A percentile compares a stretch with the other conserved stretches of the same genome.
phyloP scores from a whole-genome alignment of 2,888 invertebrate genomes.

The Lepidochitona cinerea region DNA sequence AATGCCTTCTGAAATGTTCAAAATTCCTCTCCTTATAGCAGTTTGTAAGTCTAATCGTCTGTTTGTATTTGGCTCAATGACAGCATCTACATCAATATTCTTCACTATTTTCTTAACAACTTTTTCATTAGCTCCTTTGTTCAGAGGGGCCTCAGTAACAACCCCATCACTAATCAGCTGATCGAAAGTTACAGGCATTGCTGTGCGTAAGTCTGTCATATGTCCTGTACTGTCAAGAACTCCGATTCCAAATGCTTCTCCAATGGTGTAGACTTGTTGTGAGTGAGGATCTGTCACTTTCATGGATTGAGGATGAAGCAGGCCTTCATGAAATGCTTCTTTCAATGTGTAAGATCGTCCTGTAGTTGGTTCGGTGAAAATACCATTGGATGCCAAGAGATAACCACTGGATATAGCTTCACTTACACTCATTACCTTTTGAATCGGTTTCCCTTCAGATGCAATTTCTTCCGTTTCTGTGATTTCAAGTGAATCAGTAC shows the following conservation, averaged over 20 bases:
- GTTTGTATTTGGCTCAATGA: slow-evolving; percentile 50
- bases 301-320: slow-evolving; percentile 52
- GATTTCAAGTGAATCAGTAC: slow-evolving; percentile 48
- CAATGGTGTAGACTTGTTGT: slow-evolving; percentile 76
- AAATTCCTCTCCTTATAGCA: slow-evolving; percentile 54
- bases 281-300: slow-evolving; percentile 35
- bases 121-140: slow-evolving; percentile 36
- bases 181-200: slow-evolving; percentile 34
- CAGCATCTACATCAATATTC: slow-evolving; percentile 50
- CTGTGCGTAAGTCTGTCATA: slow-evolving; percentile 31
- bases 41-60: slow-evolving; percentile 41
- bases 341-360: slow-evolving; percentile 85
- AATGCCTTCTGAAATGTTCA: slow-evolving; percentile 76
- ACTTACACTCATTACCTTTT: slow-evolving; percentile 47
- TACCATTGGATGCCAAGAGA: slow-evolving; percentile 83
- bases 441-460: slow-evolving; percentile 15
- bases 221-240: slow-evolving; percentile 50
- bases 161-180: slow-evolving; percentile 64
- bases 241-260: slow-evolving; percentile 79
- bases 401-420: slow-evolving; percentile 75
- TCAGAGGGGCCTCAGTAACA: slow-evolving; percentile 38
- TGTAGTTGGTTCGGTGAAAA: slow-evolving; percentile 83
- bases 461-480: slow-evolving; percentile 35
- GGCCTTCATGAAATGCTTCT: slow-evolving; percentile 77
- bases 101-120: slow-evolving; percentile 49